A percentile compares a stretch with the other conserved stretches of the same genome.
Conservation (phyloP, 2,888 invertebrate species). For the Drosophila niveifrons region DNA sequence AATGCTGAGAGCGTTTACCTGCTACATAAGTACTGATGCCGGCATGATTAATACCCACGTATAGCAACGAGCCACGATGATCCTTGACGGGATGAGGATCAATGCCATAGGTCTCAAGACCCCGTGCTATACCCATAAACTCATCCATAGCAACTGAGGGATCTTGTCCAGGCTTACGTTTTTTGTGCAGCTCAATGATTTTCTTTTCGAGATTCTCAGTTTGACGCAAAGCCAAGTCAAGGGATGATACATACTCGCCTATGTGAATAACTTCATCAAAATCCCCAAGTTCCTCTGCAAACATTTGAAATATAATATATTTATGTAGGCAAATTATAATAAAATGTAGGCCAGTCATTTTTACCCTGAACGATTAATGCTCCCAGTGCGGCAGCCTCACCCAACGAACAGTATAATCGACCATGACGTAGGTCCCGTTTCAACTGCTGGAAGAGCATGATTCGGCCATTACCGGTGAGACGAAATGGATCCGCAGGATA, state of each 20-base stretch:
- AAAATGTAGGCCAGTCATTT: constrained; percentile 5
- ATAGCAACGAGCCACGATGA: constrained; percentile 95
- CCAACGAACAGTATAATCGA: constrained; percentile 95
- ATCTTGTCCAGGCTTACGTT: constrained; percentile 93
- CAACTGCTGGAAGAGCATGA: constrained; percentile 97
- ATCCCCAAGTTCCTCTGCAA: constrained; percentile 96
- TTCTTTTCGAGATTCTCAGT: constrained; percentile 96
- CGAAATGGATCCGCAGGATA: constrained; percentile 98
- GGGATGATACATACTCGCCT: constrained; percentile 95
- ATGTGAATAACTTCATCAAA: constrained; percentile 95
- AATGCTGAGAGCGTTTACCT: constrained; percentile 96
- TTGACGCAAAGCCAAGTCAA: constrained; percentile 96
- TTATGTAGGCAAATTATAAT: background rate
- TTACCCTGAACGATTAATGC: constrained; percentile 97
- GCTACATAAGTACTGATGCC: constrained; percentile 98
- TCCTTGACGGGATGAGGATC: constrained; percentile 99
- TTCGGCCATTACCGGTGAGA: constrained; percentile 97
- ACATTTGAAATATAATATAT: background rate
- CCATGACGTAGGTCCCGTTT: constrained; percentile 98
- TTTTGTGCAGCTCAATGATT: constrained; percentile 96
- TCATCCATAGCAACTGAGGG: constrained; percentile 95
- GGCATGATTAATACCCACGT: constrained; percentile 97
- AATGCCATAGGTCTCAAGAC: constrained; percentile 98
- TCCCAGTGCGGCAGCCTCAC: constrained; percentile 95
- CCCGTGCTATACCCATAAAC: constrained; percentile 96